A percentile compares a stretch with the other conserved stretches of the same genome.
phyloP scores from a whole-genome alignment of 2,113 vertebrate genomes.

The Paralichthys olivaceus region DNA sequence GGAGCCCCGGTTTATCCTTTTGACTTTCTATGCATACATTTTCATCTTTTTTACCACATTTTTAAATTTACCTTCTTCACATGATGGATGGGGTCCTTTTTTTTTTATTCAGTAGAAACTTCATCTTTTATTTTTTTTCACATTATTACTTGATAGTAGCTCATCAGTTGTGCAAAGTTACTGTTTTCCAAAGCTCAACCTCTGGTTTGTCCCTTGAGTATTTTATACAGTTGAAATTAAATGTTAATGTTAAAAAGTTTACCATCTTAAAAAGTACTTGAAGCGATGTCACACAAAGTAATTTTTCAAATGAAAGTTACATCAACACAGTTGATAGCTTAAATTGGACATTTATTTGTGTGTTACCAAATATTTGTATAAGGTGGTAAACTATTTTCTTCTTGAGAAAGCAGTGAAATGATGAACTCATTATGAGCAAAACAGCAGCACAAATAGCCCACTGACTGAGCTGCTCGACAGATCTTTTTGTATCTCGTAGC shows the following conservation, averaged over 20 bases:
- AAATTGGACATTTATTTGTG: no score
- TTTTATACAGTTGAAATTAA: not conserved
- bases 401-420: not conserved
- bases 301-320: no score
- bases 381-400: not conserved
- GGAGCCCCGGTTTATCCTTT: not conserved
- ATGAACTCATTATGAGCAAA: slow-evolving; percentile 4
- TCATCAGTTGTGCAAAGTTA: not conserved
- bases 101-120: no score
- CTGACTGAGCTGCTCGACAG: not conserved
- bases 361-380: no score
- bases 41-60: not conserved
- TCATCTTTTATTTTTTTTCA: not conserved
- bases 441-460: not conserved
- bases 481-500: slow-evolving; percentile 3
- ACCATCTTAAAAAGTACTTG: no score
- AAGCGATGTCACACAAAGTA: no score
- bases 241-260: no score
- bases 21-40: not conserved
- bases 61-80: not conserved
- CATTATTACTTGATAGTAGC: not conserved
- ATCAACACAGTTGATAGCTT: no score
- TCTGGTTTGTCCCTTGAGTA: not conserved
- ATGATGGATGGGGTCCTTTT: not conserved
- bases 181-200: not conserved